Evolutionary conservation across 2,797 vertebrate species (phyloP).

Genomic region (Pampus argenteus): DNA sequence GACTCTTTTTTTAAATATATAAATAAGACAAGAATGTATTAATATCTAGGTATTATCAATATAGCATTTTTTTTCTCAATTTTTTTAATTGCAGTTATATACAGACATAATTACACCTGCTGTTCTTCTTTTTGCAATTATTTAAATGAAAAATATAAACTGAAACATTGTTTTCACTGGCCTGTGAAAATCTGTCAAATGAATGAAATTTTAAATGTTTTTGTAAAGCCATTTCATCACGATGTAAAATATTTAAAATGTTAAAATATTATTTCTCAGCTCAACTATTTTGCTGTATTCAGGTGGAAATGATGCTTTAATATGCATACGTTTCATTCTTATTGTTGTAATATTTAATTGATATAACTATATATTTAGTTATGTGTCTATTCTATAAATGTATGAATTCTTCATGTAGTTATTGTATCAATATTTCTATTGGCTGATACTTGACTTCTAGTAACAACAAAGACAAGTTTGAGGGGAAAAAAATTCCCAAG

Average conservation of each 20-base stretch:
- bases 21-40: too few relatives aligned
- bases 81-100: not conserved
- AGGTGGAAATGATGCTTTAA: not conserved
- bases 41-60: not conserved
- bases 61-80: too few relatives aligned
- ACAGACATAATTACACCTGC: not conserved
- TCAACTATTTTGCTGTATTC: not conserved
- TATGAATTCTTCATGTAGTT: not conserved
- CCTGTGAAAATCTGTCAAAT: not conserved
- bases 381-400: not conserved
- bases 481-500: conserved; percentile 1
- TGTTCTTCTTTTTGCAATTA: not conserved
- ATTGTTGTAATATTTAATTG: not conserved
- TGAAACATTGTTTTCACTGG: not conserved
- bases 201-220: not conserved
- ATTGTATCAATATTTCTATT: not conserved
- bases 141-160: not conserved
- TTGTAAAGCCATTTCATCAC: not conserved
- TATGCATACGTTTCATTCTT: not conserved
- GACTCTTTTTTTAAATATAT: not conserved
- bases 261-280: not conserved
- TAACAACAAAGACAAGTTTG: not conserved
- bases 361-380: not conserved
- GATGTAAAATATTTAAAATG: not conserved
- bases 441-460: not conserved